Base-by-base conservation (phyloP, 2,113 vertebrate species). In the Salvator merianae region DNA sequence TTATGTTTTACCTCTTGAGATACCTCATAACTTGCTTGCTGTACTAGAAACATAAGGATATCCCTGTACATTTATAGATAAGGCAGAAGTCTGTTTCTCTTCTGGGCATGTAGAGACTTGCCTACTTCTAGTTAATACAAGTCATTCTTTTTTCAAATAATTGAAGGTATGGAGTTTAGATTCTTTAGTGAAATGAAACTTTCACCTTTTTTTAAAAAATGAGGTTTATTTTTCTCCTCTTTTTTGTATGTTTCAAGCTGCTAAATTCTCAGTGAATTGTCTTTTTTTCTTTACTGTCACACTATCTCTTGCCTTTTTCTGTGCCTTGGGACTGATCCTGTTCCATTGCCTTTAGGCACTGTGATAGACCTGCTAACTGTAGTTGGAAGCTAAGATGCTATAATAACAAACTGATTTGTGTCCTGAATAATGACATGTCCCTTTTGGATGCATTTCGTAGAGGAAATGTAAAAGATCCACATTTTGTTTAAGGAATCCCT, bases 131-230 rank as follows among this genome's bases (percentile, higher is more conserved):
- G 59, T 88, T 55, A 79, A 43, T 73, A 38, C 8, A 76, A 2
- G 7, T n/a, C 0, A 0, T 22, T 36, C 30, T 0, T 0, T 5
- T 59, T 16, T 18, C 1, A 59, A 59, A 20, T 59, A 59, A 59
- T 59, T 59, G 55, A 59, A 59, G 55, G 14, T 59, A 14, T 3
- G 10, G 55, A 59, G 18, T 59, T 59, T 59, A 59, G 55, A 59
- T 59, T 20, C 55, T 59, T 59, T 59, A 59, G 47, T 69, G 55
- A 73, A 28, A 9, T 12, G 36, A 63, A 30, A 22, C 63, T 76
- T 3, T 40, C 8, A 40, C 24, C 18, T 55, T 68, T 4, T 10
- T 77, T 76, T 76, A 68, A 32, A 30, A 20, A 13, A 63, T 63
- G 38, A 30, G 53, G 12, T 72, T 55, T 32, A 12, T 63, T 36